Conservation (phyloP, 1,140 invertebrate species). For the Metopolophium dirhodum region DNA sequence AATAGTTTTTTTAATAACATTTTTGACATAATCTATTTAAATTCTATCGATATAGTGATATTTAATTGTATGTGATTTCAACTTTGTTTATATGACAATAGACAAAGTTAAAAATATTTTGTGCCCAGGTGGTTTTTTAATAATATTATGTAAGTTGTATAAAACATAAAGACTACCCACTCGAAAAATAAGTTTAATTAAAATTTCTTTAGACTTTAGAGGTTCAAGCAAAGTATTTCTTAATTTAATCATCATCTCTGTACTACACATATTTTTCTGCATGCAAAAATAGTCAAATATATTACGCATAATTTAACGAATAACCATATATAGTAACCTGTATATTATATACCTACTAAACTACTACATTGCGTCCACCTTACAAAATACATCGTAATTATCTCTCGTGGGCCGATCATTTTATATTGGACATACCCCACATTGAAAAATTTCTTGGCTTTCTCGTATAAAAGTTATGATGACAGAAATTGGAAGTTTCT, state of each 20-base stretch:
- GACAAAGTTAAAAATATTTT: too few relatives aligned
- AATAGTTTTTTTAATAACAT: too few relatives aligned
- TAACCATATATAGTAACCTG: slow-evolving; percentile 25
- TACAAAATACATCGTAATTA: background rate
- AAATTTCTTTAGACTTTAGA: background rate
- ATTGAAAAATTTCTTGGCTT: background rate
- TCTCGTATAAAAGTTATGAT: slow-evolving; percentile 1
- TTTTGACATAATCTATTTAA: too few relatives aligned
- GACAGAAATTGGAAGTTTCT: background rate
- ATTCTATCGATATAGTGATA: too few relatives aligned
- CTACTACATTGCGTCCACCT: background rate
- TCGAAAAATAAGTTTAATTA: background rate
- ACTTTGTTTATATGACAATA: too few relatives aligned
- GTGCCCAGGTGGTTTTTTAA: too few relatives aligned
- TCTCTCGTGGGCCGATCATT: background rate
- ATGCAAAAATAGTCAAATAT: background rate
- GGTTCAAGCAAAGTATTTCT: background rate
- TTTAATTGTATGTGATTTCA: too few relatives aligned
- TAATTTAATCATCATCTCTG: background rate
- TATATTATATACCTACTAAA: background rate
- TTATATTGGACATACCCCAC: background rate
- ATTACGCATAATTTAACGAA: background rate
- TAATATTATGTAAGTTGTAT: background rate
- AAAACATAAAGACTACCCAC: background rate
- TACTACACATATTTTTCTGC: background rate